These are phyloP conservation scores for Dicyrtomina minuta DNA, from an alignment of 2,888 invertebrate genomes.

Conservation along the genomic window DNA sequence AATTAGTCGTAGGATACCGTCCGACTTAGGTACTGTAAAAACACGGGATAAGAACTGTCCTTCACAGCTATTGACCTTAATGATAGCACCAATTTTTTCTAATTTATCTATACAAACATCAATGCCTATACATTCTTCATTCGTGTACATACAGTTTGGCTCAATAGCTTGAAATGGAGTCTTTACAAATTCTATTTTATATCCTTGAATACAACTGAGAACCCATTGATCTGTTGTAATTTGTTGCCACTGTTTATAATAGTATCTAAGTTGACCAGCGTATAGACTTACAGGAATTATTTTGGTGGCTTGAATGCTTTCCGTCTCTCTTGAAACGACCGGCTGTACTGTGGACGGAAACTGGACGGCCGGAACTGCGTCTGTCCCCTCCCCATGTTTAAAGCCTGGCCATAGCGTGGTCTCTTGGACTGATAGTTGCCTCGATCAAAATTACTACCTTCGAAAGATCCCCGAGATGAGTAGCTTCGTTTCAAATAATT, in stretches of 20 bases:
- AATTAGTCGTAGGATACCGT: slow-evolving; percentile 28
- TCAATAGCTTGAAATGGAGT: neutral
- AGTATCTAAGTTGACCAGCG: neutral
- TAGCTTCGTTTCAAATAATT: neutral
- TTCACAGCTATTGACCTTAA: neutral
- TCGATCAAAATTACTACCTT: neutral
- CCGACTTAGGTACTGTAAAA: slow-evolving; percentile 35
- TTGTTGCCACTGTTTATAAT: neutral
- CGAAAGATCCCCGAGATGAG: neutral
- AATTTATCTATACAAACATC: neutral
- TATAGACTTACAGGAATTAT: neutral
- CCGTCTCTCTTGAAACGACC: neutral
- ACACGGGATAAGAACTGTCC: slow-evolving; percentile 28
- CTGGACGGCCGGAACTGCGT: neutral
- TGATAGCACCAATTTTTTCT: neutral
- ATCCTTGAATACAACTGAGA: neutral
- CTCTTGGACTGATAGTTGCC: neutral
- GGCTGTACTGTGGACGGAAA: neutral
- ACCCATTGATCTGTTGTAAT: neutral
- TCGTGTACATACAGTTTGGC: neutral
- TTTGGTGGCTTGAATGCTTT: neutral
- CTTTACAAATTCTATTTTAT: neutral
- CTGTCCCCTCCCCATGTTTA: neutral
- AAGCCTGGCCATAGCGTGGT: neutral
- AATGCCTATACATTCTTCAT: neutral